Base-by-base conservation (phyloP, 2,888 invertebrate genomes). In the Nezara viridula region DNA sequence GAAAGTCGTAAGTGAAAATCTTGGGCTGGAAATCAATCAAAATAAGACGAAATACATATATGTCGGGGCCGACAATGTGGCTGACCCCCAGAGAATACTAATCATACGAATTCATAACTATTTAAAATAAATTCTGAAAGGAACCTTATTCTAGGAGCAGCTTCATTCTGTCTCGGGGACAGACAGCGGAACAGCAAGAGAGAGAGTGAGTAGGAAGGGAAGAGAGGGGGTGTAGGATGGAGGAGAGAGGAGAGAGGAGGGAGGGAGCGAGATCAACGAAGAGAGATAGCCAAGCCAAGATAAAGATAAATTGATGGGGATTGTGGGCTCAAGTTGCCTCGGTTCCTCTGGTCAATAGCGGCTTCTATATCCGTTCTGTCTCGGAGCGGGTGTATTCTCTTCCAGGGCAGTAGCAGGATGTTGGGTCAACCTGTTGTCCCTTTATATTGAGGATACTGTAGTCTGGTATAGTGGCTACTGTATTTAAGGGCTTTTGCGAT, bases 241-340 rank as follows among this genome's bases (percentile, higher is more conserved):
- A n/a, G n/a, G n/a, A n/a, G 27, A 0, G 3, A 3, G 60, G 27
- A 27, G 27, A 6, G 60, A 16, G 60, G 27, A 14, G 37, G 10
- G 44, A n/a, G n/a, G 14, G 12, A n/a, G 44, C 2, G 5, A 44
- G 81, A 24, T 21, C 77, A 12, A 37, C 37, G 77, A 77, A 77
- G 77, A 77, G 40, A 81, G 81, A 81, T 81, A 81, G 81, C 81
- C 44, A 12, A 21, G 21, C 77, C 44, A n/a, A 47, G 81, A 81
- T 81, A 81, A 81, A 81, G 81, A 81, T 81, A 81, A 81, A 81
- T 81, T 81, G 81, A 40, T 47, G 40, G 40, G 44, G 81, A 44
- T 44, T 47, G 24, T n/a, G 44, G 81, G 81, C 44, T 81, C 44
- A 81, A 73, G 32, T 73, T 32, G 37, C 32, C 19, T 16, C 27